Conservation (phyloP, 2,888 invertebrate species). For the Drosophila melanosoma region DNA sequence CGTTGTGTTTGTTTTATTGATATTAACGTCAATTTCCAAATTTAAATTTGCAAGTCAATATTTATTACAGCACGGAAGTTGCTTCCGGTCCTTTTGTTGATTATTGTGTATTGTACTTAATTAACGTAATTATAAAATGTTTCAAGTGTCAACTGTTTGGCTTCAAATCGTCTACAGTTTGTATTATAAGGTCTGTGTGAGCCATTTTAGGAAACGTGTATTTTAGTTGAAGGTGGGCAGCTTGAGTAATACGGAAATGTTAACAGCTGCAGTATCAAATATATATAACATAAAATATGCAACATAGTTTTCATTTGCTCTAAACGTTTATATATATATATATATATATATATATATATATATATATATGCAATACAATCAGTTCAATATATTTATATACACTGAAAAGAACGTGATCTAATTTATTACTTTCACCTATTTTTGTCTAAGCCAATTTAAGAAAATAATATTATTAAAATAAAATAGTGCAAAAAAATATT, state of each 20-base stretch:
- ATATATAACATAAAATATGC: neutral
- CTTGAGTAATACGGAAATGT: constrained; percentile 6
- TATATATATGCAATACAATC: neutral
- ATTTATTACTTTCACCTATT: neutral
- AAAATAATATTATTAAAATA: neutral
- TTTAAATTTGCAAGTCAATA: constrained; percentile 33
- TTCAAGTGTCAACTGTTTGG: constrained; percentile 43
- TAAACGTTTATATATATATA: neutral
- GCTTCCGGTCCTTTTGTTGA: constrained; percentile 14
- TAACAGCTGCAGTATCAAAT: neutral
- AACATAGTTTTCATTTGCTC: neutral
- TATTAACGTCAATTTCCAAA: constrained; percentile 32
- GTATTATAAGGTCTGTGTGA: constrained; percentile 36
- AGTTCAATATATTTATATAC: neutral
- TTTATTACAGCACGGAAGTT: constrained; percentile 28
- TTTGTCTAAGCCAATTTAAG: neutral
- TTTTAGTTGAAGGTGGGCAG: constrained; percentile 12
- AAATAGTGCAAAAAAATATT: neutral
- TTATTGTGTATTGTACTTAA: constrained; percentile 11
- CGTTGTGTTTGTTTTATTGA: constrained; percentile 11
- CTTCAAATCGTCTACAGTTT: constrained; percentile 11
- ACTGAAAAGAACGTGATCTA: neutral
- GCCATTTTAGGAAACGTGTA: neutral
- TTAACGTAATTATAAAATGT: constrained; percentile 11
- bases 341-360: neutral